Conservation (phyloP, 2,113 vertebrate genomes). For the Noturus placidus region DNA sequence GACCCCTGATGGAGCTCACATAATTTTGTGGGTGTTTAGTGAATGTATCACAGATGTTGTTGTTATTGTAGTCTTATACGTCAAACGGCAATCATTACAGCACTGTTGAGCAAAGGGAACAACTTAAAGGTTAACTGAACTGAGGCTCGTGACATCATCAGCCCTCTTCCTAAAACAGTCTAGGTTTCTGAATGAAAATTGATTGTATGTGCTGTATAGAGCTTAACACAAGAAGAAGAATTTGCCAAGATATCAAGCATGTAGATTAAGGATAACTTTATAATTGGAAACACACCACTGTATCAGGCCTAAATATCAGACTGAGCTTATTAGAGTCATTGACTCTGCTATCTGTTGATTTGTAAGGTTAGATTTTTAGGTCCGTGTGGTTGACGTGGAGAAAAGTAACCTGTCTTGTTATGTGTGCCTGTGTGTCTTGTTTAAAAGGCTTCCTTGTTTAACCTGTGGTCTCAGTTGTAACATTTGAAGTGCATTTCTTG, state of each 20-base stretch:
- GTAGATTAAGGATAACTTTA: background rate
- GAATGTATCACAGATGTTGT: background rate
- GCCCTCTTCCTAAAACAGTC: background rate
- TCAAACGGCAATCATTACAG: background rate
- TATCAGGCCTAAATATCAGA: background rate
- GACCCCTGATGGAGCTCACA: background rate
- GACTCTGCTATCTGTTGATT: background rate
- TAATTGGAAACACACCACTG: background rate
- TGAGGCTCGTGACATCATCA: background rate
- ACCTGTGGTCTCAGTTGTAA: background rate
- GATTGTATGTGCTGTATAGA: background rate
- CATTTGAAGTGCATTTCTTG: background rate
- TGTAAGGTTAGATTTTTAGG: background rate
- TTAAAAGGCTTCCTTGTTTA: too few species aligned
- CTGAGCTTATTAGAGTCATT: background rate
- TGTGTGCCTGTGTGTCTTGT: constrained; percentile 3
- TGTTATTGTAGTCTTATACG: background rate
- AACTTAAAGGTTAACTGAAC: background rate
- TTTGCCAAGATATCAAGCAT: background rate
- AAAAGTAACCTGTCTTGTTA: background rate
- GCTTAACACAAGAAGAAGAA: background rate
- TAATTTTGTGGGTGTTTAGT: background rate
- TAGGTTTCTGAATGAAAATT: background rate
- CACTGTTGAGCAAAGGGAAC: background rate
- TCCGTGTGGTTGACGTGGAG: background rate